Conservation (phyloP, 2,888 invertebrate species). For the Chironomus tentans region DNA sequence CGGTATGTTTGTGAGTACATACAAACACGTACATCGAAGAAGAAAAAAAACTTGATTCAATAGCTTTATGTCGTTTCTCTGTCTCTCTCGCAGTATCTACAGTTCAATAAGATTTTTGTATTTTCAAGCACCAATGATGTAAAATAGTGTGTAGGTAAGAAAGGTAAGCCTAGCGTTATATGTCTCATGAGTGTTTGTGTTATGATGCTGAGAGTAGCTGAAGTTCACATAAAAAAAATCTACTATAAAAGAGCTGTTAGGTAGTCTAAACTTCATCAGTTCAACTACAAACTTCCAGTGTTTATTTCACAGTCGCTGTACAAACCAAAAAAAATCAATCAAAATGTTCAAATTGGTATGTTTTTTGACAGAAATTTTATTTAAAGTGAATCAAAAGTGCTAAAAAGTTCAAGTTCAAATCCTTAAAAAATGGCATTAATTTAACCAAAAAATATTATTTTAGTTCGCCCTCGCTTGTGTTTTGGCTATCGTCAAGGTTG, state of each 20-base stretch:
- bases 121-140: neutral
- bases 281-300: slow-evolving; percentile 18
- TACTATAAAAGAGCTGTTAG: slow-evolving; percentile 19
- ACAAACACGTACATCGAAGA: too few relatives aligned
- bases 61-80: too few relatives aligned
- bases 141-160: neutral
- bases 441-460: neutral
- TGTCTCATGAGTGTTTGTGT: slow-evolving; percentile 2
- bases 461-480: slow-evolving; percentile 39
- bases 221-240: neutral
- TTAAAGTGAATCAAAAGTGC: neutral
- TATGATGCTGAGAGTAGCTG: slow-evolving; percentile 3
- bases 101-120: neutral
- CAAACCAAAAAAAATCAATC: slow-evolving; percentile 22
- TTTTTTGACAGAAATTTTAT: neutral
- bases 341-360: slow-evolving; percentile 32
- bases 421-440: neutral
- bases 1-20: too few relatives aligned
- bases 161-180: neutral
- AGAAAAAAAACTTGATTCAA: too few relatives aligned
- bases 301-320: slow-evolving; percentile 10
- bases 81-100: neutral
- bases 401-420: neutral
- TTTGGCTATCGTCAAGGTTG: slow-evolving; percentile 43
- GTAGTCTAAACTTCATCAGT: slow-evolving; percentile 27